Base-by-base conservation (phyloP, 2,888 invertebrate species). In the Andrena trimmerana region DNA sequence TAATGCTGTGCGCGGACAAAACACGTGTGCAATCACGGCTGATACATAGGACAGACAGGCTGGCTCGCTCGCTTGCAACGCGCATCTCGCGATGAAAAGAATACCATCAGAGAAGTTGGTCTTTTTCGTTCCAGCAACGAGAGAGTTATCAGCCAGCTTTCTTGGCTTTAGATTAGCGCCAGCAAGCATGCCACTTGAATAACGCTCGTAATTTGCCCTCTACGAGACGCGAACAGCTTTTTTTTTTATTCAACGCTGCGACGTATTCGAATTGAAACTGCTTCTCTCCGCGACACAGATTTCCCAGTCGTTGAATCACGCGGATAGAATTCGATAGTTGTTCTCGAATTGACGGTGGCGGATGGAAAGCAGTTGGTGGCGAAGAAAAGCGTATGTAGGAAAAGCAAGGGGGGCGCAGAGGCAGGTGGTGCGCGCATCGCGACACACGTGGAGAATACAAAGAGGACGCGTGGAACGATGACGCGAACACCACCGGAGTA, bases 401-500 rank as follows among this genome's bases (percentile, higher is more conserved):
- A 36, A 10, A 36, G 36, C 36, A 36, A 31, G 5, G 5, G 13
- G 65, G 13, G 27, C 8, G 3, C 16, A 29, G 8, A 27, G 36
- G 29, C 52, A 24, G n/a, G 4, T 13, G 10, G 24, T 54, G 24
- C 24, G 54, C 27, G 57, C 57, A 13, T 57, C 57, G 57, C 57
- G 57, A 60, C 8, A 29, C 65, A 31, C 70, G 77, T 59, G 69
- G n/a, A 5, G 65, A 67, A 73, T 73, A 72, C 68, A 59, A 71
- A 78, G 42, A 65, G 29, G 48, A 42, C 50, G 63, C 57, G 54
- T 71, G 60, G 73, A 82, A 81, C 57, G 71, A 80, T 83, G 87
- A 86, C 78, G 80, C 71, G 76, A 82, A 76, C 75, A 66, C 20
- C 75, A 66, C n/a, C 67, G 74, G 73, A 79, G 81, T 88, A 90